Conservation (phyloP, 1,140 invertebrate genomes). For the Triops longicaudatus region DNA sequence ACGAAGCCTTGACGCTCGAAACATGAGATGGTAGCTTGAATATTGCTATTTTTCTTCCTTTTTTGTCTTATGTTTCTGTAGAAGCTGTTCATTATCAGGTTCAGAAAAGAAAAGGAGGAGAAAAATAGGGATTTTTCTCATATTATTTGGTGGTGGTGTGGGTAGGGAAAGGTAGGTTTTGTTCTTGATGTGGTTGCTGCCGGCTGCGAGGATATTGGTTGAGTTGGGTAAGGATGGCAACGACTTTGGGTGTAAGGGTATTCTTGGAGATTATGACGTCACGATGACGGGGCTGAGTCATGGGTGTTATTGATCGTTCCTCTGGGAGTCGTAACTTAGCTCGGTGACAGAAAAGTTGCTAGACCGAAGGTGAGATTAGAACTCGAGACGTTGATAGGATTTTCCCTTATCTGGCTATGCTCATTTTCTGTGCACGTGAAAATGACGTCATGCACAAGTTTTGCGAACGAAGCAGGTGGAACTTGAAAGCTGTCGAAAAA, state of each 20-base stretch:
- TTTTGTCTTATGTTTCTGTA: background rate
- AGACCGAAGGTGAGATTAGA: constrained; percentile 14
- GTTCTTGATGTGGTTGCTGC: background rate
- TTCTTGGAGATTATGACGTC: constrained; percentile 12
- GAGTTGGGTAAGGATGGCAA: background rate
- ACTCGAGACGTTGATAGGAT: constrained; percentile 14
- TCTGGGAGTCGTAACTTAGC: constrained; percentile 4
- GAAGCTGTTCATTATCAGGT: background rate
- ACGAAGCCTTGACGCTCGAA: background rate
- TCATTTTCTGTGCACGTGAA: constrained; percentile 10
- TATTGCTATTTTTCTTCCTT: background rate
- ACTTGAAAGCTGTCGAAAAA: background rate
- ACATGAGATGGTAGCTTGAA: background rate
- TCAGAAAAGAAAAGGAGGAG: background rate
- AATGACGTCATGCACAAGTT: background rate
- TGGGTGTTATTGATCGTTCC: constrained; percentile 15
- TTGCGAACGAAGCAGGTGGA: constrained; percentile 1
- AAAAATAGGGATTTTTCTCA: background rate
- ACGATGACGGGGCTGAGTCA: background rate
- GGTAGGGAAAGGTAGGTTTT: background rate
- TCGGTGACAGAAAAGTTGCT: constrained; percentile 11
- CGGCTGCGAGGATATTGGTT: background rate
- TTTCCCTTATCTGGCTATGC: constrained; percentile 11
- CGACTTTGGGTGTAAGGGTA: background rate
- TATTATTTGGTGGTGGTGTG: background rate